phyloP scores from a whole-genome alignment of 2,113 vertebrate species.

The Microcebus griseorufus region DNA sequence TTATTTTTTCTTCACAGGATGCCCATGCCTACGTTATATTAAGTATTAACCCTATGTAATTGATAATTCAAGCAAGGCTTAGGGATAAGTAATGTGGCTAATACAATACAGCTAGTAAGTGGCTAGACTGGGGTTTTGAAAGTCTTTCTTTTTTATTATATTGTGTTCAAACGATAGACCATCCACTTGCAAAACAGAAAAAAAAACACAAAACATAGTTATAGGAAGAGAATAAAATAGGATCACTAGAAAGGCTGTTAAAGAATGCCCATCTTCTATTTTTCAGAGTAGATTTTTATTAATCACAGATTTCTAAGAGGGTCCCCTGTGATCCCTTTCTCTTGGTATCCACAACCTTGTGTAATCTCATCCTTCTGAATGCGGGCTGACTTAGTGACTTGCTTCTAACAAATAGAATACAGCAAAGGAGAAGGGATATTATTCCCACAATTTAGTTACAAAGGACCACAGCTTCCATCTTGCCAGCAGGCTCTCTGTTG shows the following conservation, averaged over 20 bases:
- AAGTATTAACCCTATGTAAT: not conserved
- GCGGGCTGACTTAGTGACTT: not conserved
- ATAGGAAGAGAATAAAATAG: not conserved
- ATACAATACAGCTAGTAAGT: not conserved
- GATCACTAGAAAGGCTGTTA: not conserved
- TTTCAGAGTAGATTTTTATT: not conserved
- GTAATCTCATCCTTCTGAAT: not conserved
- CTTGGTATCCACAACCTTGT: not conserved
- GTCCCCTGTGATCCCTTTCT: not conserved
- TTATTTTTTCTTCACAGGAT: not conserved
- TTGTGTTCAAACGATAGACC: not conserved
- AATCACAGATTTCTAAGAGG: not conserved
- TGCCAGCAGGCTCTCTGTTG: not conserved
- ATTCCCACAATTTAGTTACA: not conserved
- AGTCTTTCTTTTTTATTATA: not conserved
- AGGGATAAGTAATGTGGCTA: not conserved
- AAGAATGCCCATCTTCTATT: not conserved
- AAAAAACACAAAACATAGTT: not conserved
- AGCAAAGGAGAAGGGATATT: not conserved
- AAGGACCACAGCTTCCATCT: not conserved
- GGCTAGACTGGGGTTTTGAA: not conserved
- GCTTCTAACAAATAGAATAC: not conserved
- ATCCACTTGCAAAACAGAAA: not conserved
- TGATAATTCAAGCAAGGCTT: not conserved
- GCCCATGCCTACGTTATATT: not conserved